These are phyloP conservation scores for Morpho helenor DNA, from an alignment of 2,888 invertebrate species.

Conservation along the genomic window DNA sequence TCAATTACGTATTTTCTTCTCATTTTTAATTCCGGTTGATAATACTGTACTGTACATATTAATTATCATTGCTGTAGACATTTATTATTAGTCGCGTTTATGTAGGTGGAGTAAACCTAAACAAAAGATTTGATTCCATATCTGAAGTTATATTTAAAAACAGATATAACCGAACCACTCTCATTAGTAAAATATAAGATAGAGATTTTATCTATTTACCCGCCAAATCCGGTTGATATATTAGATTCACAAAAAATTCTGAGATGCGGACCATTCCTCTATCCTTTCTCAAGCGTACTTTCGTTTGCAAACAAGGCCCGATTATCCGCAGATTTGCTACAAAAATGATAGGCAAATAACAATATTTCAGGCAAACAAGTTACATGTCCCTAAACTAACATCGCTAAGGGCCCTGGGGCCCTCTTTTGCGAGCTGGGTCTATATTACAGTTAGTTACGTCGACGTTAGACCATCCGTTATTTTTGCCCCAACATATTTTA, in stretches of 20 bases:
- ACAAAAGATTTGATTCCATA: too few relatives aligned
- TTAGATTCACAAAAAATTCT: conserved; percentile 18
- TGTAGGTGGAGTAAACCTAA: too few relatives aligned
- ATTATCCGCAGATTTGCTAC: conserved; percentile 67
- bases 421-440: conserved; percentile 51
- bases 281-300: conserved; percentile 48
- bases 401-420: conserved; percentile 49
- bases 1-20: too few relatives aligned
- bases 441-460: conserved; percentile 65
- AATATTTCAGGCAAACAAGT: conserved; percentile 72
- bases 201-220: not conserved
- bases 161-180: too few relatives aligned
- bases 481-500: conserved; percentile 74
- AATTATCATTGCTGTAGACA: too few relatives aligned
- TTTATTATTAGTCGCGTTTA: too few relatives aligned
- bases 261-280: conserved; percentile 31
- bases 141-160: too few relatives aligned
- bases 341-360: conserved; percentile 74
- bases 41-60: too few relatives aligned
- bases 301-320: conserved; percentile 59
- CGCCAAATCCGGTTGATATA: not conserved
- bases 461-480: conserved; percentile 68
- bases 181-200: too few relatives aligned
- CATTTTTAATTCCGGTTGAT: too few relatives aligned
- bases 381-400: conserved; percentile 67